Base-by-base conservation (phyloP, 2,113 vertebrate genomes). In the Xenus cinereus region DNA sequence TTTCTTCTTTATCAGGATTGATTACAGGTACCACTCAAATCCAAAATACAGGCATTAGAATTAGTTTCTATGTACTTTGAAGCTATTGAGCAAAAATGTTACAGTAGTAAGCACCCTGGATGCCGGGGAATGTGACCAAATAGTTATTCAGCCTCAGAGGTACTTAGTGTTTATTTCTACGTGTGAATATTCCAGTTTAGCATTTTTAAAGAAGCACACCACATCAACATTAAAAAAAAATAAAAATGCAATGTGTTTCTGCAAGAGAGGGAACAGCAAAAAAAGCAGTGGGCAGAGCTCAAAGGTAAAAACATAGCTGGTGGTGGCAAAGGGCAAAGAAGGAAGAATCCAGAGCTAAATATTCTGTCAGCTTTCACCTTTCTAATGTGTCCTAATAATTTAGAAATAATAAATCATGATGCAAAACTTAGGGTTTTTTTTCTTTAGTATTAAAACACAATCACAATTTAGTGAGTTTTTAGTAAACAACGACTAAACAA, bases 161-260 rank as follows among this genome's bases (percentile, higher is more conserved):
- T 95, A 89, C 83, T 91, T 90, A 24, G 45, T 89, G n/a, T 96
- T 96, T 94, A 92, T 82, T 91, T 89, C 86, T 87, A 60, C 77
- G 92, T 78, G 79, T 81, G 93, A 89, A 92, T 95, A 67, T 87
- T 74, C 46, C 60, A 77, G 37, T 45, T 64, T 87, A 68, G 39
- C 50, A 15, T 93, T 83, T 79, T 93, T 85, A 90, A 89, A 83
- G 75, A 48, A 80, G 73, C 32, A 51, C 33, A 56, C 23, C 19
- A 45, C 53, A 50, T 43, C 27, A 81, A 62, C 53, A 69, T 45
- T 43, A n/a, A 35, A 91, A 62, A 96, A 97, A 95, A 60, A 96
- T 96, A 91, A 75, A 83, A 68, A 26, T 14, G 14, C 2, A 4
- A 92, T 8, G 32, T 93, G 46, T 89, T 95, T 89, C 67, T 88